These are phyloP conservation scores for Bradypodion pumilum DNA, from an alignment of 2,797 vertebrate species.

Conservation along the genomic window DNA sequence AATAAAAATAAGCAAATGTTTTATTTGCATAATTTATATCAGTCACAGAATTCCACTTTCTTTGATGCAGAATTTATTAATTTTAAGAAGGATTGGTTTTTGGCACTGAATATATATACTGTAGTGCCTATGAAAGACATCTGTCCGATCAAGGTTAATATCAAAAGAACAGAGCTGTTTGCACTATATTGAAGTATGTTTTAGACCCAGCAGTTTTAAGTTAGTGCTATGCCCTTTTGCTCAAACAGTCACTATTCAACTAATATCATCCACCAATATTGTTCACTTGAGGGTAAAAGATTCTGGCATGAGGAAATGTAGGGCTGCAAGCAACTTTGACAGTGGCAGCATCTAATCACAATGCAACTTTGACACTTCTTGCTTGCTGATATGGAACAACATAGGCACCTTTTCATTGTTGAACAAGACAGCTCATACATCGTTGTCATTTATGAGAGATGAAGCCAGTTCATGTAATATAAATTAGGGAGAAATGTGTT, in stretches of 20 bases:
- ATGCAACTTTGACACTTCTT: not conserved
- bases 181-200: not conserved
- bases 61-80: not conserved
- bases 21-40: not conserved
- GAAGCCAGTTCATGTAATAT: constrained; percentile 30
- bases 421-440: constrained; percentile 7
- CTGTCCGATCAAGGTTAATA: not conserved
- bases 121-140: not conserved
- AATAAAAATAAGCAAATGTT: not conserved
- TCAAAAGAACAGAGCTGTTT: not conserved
- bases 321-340: not conserved
- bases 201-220: not conserved
- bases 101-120: not conserved
- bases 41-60: not conserved
- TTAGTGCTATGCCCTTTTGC: not conserved
- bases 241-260: not conserved
- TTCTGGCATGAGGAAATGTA: not conserved
- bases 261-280: not conserved
- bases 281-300: not conserved
- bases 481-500: constrained; percentile 48
- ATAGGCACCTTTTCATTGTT: not conserved
- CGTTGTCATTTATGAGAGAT: constrained; percentile 29
- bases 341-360: not conserved
- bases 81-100: not conserved
- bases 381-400: not conserved